Conservation (phyloP, 2,888 invertebrate species). For the Parnassius apollo region DNA sequence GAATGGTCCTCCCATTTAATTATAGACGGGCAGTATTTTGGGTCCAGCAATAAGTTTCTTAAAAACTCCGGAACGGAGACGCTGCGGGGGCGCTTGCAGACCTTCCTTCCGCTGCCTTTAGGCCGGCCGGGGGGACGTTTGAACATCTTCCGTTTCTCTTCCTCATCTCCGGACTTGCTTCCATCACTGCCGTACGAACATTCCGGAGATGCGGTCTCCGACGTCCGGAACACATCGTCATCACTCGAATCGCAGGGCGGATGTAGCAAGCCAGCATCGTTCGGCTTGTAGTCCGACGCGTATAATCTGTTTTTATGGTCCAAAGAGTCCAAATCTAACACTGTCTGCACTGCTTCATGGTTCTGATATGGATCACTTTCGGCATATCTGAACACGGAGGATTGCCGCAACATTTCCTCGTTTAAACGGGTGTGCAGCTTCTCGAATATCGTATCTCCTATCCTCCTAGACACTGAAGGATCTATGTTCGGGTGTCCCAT, state of each 20-base stretch:
- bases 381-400: constrained; percentile 60
- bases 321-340: constrained; percentile 64
- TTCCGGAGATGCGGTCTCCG: constrained; percentile 66
- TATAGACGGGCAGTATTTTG: constrained; percentile 88
- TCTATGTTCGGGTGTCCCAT: constrained; percentile 60
- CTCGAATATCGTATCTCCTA: constrained; percentile 62
- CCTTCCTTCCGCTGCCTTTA: constrained; percentile 71
- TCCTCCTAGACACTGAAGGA: constrained; percentile 47
- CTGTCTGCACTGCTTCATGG: constrained; percentile 54
- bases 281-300: constrained; percentile 61
- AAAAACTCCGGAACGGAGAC: constrained; percentile 91
- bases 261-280: constrained; percentile 49
- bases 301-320: constrained; percentile 59
- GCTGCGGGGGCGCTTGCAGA: constrained; percentile 69
- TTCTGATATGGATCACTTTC: constrained; percentile 58
- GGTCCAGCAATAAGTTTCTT: constrained; percentile 88
- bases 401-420: constrained; percentile 57
- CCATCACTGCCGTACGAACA: constrained; percentile 67
- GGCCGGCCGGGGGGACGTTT: constrained; percentile 81
- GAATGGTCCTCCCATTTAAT: constrained; percentile 94
- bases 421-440: constrained; percentile 59
- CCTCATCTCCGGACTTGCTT: constrained; percentile 72
- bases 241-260: constrained; percentile 66
- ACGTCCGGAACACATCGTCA: constrained; percentile 62
- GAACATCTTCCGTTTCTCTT: constrained; percentile 64